Conservation (phyloP, 53 echinoderm and acorn worm species). For the Hippasteria phrygiana region DNA sequence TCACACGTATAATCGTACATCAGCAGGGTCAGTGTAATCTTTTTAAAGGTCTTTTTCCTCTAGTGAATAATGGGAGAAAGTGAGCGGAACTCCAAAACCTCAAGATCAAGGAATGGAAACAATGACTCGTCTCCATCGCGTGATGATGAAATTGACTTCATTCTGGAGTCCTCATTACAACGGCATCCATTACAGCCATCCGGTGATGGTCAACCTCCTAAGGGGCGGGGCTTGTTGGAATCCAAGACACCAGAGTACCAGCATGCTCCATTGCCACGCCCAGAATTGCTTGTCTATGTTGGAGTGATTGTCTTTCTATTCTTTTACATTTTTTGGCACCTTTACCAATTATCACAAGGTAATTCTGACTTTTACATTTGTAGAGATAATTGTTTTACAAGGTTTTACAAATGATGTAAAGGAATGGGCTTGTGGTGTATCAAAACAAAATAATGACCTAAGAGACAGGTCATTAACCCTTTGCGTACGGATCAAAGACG, state of each 20-base stretch:
- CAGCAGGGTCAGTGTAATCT: too few relatives aligned
- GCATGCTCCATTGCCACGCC: constrained; percentile 12
- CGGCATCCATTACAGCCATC: background rate
- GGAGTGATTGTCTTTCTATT: background rate
- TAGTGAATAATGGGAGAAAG: too few relatives aligned
- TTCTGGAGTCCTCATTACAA: background rate
- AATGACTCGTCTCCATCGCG: background rate
- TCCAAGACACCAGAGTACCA: background rate
- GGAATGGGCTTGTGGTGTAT: background rate
- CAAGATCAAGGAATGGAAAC: background rate
- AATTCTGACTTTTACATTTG: background rate
- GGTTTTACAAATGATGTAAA: too few relatives aligned
- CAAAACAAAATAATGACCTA: too few relatives aligned
- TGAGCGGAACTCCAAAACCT: background rate
- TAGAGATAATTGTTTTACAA: background rate
- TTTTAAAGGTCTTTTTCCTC: too few relatives aligned
- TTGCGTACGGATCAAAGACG: too few relatives aligned
- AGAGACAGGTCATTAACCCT: too few relatives aligned
- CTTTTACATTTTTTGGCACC: background rate
- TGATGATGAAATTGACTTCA: background rate
- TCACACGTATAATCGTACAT: too few relatives aligned
- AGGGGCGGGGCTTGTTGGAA: background rate
- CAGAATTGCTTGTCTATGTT: constrained; percentile 11
- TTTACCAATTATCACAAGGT: constrained; percentile 40
- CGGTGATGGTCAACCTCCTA: background rate